phyloP scores from a whole-genome alignment of 2,888 invertebrate genomes.

The Rhaphigaster nebulosa region DNA sequence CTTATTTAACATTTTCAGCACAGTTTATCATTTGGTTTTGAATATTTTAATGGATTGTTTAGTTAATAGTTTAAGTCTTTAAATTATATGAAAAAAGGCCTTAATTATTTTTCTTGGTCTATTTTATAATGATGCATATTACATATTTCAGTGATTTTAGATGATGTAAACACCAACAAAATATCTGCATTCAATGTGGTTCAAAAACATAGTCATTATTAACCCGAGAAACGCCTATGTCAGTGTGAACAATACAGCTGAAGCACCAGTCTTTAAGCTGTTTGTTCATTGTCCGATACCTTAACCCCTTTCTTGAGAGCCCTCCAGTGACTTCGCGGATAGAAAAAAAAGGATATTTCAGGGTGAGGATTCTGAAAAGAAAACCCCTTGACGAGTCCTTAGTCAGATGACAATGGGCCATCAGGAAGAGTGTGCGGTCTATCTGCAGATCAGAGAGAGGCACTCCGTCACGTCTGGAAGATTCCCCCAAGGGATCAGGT shows the following conservation, averaged over 20 bases:
- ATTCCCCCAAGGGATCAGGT: background rate
- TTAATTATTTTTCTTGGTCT: no score
- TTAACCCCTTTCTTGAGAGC: background rate
- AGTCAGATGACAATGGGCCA: background rate
- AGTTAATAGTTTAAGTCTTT: no score
- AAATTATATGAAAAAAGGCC: no score
- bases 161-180: no score
- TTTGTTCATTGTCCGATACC: slow-evolving; percentile 31
- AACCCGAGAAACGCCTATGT: background rate
- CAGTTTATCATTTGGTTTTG: no score
- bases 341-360: background rate
- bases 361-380: slow-evolving; percentile 9
- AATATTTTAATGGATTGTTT: no score
- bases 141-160: no score
- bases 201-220: background rate
- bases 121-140: no score
- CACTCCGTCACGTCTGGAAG: slow-evolving; percentile 21
- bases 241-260: background rate
- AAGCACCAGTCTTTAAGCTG: slow-evolving; percentile 25
- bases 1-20: no score
- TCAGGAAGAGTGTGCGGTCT: slow-evolving; percentile 20
- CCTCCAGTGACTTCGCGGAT: background rate
- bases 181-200: background rate
- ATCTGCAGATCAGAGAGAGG: background rate
- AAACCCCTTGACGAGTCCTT: background rate